phyloP scores from a whole-genome alignment of 2,113 vertebrate genomes.

The Bubo blakistoni region DNA sequence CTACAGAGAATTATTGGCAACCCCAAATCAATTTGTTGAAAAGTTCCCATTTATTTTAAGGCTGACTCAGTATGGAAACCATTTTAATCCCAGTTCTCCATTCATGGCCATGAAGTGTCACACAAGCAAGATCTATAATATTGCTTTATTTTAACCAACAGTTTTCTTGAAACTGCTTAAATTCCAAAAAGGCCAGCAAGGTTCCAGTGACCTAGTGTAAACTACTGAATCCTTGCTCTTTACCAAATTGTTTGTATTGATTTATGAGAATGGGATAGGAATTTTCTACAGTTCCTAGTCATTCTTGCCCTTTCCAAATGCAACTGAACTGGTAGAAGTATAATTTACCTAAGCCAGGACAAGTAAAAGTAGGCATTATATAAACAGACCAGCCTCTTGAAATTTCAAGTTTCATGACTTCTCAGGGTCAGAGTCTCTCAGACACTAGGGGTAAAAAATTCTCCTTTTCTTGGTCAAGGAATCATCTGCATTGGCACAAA shows the following conservation, averaged over 20 bases:
- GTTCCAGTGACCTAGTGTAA: neutral
- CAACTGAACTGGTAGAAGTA: neutral
- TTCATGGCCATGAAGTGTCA: neutral
- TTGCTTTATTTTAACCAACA: neutral
- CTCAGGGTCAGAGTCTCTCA: neutral
- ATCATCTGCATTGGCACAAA: neutral
- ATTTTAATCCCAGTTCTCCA: conserved; percentile 3
- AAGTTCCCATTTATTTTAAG: neutral
- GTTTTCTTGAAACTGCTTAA: neutral
- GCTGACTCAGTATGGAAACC: neutral
- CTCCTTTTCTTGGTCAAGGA: neutral
- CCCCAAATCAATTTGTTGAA: neutral
- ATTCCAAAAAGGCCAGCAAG: neutral
- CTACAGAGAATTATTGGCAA: neutral
- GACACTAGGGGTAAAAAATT: neutral
- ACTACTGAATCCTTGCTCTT: neutral
- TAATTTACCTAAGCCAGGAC: neutral
- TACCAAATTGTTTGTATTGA: neutral
- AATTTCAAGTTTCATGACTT: neutral
- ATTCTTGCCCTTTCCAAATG: neutral
- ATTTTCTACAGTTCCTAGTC: neutral
- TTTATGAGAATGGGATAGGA: neutral
- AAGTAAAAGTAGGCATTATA: neutral
- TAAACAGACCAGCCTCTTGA: neutral
- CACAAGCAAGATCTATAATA: neutral